These are phyloP conservation scores for Stictonetta naevosa DNA, from an alignment of 2,113 vertebrate genomes.

Conservation along the genomic window DNA sequence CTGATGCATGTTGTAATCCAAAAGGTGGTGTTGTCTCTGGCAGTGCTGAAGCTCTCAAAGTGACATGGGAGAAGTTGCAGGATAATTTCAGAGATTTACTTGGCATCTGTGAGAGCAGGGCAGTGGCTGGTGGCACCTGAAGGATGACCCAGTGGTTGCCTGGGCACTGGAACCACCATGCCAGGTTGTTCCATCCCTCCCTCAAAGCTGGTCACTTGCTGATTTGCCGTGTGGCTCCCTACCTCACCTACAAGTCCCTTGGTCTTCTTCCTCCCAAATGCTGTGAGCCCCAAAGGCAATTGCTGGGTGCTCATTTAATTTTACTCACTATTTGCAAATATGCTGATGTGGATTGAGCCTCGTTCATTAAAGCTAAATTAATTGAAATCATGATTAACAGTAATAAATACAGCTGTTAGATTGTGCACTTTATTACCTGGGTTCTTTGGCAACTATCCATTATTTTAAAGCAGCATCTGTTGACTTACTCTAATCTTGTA, in stretches of 20 bases:
- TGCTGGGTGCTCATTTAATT: background rate
- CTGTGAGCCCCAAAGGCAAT: background rate
- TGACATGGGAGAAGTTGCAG: background rate
- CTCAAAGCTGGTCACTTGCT: background rate
- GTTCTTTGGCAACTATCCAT: background rate
- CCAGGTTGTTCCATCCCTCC: background rate
- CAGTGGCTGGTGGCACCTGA: background rate
- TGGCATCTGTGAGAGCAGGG: background rate
- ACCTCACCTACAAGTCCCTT: background rate
- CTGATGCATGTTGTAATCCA: background rate
- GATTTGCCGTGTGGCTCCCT: accelerated
- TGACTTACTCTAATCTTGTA: background rate
- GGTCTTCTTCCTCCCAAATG: background rate
- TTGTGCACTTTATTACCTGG: background rate
- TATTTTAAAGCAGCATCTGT: background rate
- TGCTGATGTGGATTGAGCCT: background rate
- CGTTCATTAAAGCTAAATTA: background rate
- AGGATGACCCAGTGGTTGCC: background rate
- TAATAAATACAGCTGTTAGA: background rate
- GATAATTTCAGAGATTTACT: background rate
- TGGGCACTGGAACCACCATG: accelerated
- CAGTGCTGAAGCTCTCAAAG: background rate
- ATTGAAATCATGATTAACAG: background rate
- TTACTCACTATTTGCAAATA: background rate
- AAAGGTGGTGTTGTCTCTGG: background rate